These are phyloP conservation scores for Atractosteus spatula DNA, from an alignment of 2,113 vertebrate genomes.

Conservation along the genomic window DNA sequence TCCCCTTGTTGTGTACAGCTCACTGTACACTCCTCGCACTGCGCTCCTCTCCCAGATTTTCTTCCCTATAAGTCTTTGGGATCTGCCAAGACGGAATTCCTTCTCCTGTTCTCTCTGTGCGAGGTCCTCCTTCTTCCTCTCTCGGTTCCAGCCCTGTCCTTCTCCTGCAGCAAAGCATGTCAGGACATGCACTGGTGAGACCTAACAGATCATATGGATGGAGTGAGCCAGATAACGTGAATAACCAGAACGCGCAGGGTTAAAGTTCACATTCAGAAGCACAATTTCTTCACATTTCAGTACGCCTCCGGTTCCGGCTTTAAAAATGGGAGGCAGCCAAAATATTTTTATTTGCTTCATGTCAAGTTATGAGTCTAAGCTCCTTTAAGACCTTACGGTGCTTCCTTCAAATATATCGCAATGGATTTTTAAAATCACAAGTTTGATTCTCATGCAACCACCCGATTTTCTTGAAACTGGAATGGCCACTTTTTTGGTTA, in stretches of 20 bases:
- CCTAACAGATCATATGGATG: background rate
- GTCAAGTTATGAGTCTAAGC: too few relatives aligned
- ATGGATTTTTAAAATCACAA: too few relatives aligned
- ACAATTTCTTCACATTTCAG: conserved; percentile 23
- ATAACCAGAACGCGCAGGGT: conserved; percentile 35
- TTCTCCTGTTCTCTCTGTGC: conserved; percentile 37
- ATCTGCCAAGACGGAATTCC: conserved; percentile 31
- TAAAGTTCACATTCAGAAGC: conserved; percentile 49
- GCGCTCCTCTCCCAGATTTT: conserved; percentile 13
- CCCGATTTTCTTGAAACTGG: too few relatives aligned
- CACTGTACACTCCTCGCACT: too few relatives aligned
- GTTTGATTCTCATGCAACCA: too few relatives aligned
- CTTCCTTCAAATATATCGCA: too few relatives aligned
- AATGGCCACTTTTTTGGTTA: too few relatives aligned
- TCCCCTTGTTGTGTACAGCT: background rate
- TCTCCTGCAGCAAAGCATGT: conserved; percentile 52
- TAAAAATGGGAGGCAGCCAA: too few relatives aligned
- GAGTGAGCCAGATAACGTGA: conserved; percentile 14
- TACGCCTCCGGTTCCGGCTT: background rate
- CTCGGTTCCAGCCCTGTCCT: conserved; percentile 60
- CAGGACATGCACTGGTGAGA: conserved; percentile 44
- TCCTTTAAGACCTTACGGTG: too few relatives aligned
- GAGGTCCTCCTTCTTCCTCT: conserved; percentile 13
- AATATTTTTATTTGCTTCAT: too few relatives aligned
- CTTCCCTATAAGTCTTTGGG: conserved; percentile 25